Base-by-base conservation (phyloP, 2,797 vertebrate species). In the Karalla daura region DNA sequence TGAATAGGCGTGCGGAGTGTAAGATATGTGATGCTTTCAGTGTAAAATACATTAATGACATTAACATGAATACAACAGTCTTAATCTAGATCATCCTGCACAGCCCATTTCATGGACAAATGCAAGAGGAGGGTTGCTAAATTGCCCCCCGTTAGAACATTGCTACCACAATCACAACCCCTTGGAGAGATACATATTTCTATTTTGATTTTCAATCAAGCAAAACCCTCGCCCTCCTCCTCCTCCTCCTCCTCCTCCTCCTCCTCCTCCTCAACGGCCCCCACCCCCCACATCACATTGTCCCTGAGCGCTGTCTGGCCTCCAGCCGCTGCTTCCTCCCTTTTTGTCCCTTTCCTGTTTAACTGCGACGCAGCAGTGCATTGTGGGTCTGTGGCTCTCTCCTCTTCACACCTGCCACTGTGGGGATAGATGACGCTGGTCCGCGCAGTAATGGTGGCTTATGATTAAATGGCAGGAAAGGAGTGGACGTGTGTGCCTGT, bases 381-480 rank as follows among this genome's bases (percentile, higher is more conserved):
- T 83, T 79, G 67, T 86, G 80, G 81, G 62, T 77, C 78, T 84
- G 71, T 49, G 76, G 56, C 65, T 86, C 84, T 70, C 44, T 74
- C 62, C 66, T 74, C 62, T 68, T 83, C 73, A 74, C 78, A 76
- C 81, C 63, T 87, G 86, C 80, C 86, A 87, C 63, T 61, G 70
- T 73, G 15, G 66, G 80, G 86, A 90, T 85, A 74, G 60, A 90
- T 89, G 85, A 43, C 32, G 21, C 63, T 73, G 25, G 68, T 73
- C 50, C 61, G 74, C 71, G 71, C 70, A 76, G 70, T 87, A 87
- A 88, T 87, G 76, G 51, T 52, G 70, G 59, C 74, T 66, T 46
- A 52, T 33, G 2, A 46, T 78, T 77, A 62, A 80, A 80, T 76
- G 59, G 73, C 44, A 59, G 49, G 43, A 47, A 68, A 40, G 45